phyloP scores from a whole-genome alignment of 2,888 invertebrate species.

The Dryocosmus kuriphilus region DNA sequence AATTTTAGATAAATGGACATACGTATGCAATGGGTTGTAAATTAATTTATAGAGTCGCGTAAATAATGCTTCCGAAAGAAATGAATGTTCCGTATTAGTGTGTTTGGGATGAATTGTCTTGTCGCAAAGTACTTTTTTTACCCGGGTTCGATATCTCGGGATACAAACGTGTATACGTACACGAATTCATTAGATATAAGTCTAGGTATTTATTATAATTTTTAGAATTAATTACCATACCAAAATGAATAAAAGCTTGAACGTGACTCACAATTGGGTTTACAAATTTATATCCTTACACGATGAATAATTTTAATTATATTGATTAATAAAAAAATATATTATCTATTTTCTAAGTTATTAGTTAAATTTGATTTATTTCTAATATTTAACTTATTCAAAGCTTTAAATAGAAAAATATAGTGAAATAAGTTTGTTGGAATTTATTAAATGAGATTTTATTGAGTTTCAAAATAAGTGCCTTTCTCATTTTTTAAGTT shows the following conservation, averaged over 20 bases:
- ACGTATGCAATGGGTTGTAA: slow-evolving; percentile 26
- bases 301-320: no score
- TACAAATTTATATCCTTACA: background rate
- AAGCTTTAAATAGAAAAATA: no score
- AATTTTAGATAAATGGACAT: slow-evolving; percentile 28
- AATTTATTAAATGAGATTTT: no score
- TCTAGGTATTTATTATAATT: slow-evolving; percentile 35
- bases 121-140: slow-evolving; percentile 29
- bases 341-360: background rate
- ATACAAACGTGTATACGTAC: slow-evolving; percentile 29
- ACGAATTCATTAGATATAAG: slow-evolving; percentile 23
- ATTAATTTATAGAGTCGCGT: slow-evolving; percentile 39
- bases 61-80: slow-evolving; percentile 38
- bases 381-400: no score
- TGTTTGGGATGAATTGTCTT: slow-evolving; percentile 37
- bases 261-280: background rate
- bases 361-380: background rate
- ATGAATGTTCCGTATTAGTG: slow-evolving; percentile 30
- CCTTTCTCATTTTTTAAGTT: no score
- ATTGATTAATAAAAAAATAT: no score
- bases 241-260: slow-evolving; percentile 36
- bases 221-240: slow-evolving; percentile 36
- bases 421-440: no score
- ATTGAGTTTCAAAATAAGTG: no score
- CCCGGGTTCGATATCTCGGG: background rate